Percentiles rank a stretch among this genome's conserved stretches.
phyloP scores from a whole-genome alignment of 1,140 invertebrate species.

The Mesaphorura yosii region DNA sequence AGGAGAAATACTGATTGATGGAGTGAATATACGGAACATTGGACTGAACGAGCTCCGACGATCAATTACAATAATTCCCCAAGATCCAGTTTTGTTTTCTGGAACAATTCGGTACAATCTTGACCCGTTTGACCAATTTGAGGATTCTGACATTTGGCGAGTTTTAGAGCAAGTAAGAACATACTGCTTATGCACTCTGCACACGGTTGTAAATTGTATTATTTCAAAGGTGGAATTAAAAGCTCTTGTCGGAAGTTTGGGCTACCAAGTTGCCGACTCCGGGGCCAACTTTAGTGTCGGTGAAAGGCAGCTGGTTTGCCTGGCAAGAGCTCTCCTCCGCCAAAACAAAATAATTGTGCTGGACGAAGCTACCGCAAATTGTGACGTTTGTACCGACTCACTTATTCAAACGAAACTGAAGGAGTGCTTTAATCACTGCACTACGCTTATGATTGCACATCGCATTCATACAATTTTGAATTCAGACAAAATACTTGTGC shows the following conservation, averaged over 20 bases:
- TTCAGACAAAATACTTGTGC: too few species aligned
- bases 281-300: slow-evolving; percentile 61
- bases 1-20: background rate
- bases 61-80: slow-evolving; percentile 58
- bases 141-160: slow-evolving; percentile 64
- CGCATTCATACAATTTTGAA: too few species aligned
- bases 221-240: too few species aligned
- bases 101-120: slow-evolving; percentile 68
- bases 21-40: background rate
- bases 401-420: too few species aligned
- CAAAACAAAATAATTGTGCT: slow-evolving; percentile 80
- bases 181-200: background rate
- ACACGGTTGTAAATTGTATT: background rate
- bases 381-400: too few species aligned
- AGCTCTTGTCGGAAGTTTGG: too few species aligned
- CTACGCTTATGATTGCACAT: too few species aligned
- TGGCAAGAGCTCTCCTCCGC: slow-evolving; percentile 69
- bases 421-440: too few species aligned
- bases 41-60: slow-evolving; percentile 50
- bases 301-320: slow-evolving; percentile 77
- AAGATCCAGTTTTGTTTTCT: slow-evolving; percentile 59
- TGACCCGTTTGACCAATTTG: slow-evolving; percentile 66
- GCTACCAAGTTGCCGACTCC: slow-evolving; percentile 51
- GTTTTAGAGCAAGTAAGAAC: slow-evolving; percentile 55
- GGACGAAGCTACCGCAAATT: slow-evolving; percentile 88